A percentile compares a stretch with the other conserved stretches of the same genome.
phyloP scores from a whole-genome alignment of 2,888 invertebrate species.

The Brachycybe producta region DNA sequence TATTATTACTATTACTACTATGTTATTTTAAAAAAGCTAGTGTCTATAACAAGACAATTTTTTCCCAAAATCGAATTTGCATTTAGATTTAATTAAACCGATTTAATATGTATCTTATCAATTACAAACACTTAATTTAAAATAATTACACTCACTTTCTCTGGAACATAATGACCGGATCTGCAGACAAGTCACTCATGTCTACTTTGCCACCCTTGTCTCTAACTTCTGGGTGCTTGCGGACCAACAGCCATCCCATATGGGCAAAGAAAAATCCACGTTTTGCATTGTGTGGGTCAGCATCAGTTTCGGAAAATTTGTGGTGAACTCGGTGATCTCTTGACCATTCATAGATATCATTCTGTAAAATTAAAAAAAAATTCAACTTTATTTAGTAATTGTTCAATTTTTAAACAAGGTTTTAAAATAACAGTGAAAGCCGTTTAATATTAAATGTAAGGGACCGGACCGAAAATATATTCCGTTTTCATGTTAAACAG shows the following conservation, averaged over 20 bases:
- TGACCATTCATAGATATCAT: constrained; percentile 78
- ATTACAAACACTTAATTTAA: too few relatives aligned
- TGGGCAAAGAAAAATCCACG: constrained; percentile 94
- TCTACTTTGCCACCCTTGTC: constrained; percentile 74
- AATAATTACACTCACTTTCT: constrained; percentile 47
- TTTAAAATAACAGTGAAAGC: too few relatives aligned
- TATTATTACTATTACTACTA: too few relatives aligned
- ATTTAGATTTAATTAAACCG: too few relatives aligned
- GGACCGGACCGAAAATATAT: too few relatives aligned
- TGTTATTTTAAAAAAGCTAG: too few relatives aligned
- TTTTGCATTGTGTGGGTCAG: constrained; percentile 83
- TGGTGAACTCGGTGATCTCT: constrained; percentile 73
- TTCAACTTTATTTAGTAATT: not conserved
- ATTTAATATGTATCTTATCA: too few relatives aligned
- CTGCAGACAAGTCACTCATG: constrained; percentile 63
- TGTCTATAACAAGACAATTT: too few relatives aligned
- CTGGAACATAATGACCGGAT: constrained; percentile 75
- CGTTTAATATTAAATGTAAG: too few relatives aligned
- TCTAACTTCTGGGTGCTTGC: constrained; percentile 81
- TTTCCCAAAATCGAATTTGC: too few relatives aligned
- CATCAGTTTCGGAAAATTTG: constrained; percentile 85
- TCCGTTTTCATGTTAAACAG: too few relatives aligned
- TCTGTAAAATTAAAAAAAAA: constrained; percentile 38
- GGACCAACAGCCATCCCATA: constrained; percentile 82
- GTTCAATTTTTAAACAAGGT: too few relatives aligned